phyloP scores from a whole-genome alignment of 2,113 vertebrate genomes.

The Spheniscus mendiculus region DNA sequence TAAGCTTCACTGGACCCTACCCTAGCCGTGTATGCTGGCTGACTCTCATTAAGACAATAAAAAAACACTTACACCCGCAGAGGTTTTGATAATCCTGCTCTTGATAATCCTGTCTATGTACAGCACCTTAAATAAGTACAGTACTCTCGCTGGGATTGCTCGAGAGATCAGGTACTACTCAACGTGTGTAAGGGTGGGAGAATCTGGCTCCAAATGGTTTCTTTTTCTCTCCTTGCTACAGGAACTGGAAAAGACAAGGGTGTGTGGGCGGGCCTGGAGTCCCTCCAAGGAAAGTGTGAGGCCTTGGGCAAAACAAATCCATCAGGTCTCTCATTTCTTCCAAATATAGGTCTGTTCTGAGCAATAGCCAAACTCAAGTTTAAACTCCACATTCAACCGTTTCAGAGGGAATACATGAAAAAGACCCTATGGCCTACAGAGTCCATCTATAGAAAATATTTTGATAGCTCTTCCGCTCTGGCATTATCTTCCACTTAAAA shows the following conservation, averaged over 20 bases:
- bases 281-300: constrained; percentile 80
- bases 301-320: constrained; percentile 79
- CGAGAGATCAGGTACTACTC: not conserved
- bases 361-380: constrained; percentile 73
- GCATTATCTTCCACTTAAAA: not conserved
- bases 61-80: not conserved
- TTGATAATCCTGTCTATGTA: not conserved
- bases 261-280: constrained; percentile 74
- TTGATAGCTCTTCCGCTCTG: constrained; percentile 46
- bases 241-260: constrained; percentile 77
- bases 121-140: not conserved
- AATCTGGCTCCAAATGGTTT: constrained; percentile 12
- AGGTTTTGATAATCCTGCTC: not conserved
- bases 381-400: constrained; percentile 62
- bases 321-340: constrained; percentile 79
- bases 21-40: not conserved
- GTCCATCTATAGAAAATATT: constrained; percentile 58
- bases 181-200: constrained; percentile 40
- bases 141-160: not conserved
- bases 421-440: constrained; percentile 50
- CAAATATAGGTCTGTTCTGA: constrained; percentile 80
- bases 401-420: constrained; percentile 69
- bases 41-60: not conserved
- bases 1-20: not conserved
- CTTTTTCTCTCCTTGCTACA: constrained; percentile 54